Percentiles rank a stretch among this genome's conserved stretches.
Conservation (phyloP, 2,113 vertebrate genomes). For the Plestiodon gilberti region DNA sequence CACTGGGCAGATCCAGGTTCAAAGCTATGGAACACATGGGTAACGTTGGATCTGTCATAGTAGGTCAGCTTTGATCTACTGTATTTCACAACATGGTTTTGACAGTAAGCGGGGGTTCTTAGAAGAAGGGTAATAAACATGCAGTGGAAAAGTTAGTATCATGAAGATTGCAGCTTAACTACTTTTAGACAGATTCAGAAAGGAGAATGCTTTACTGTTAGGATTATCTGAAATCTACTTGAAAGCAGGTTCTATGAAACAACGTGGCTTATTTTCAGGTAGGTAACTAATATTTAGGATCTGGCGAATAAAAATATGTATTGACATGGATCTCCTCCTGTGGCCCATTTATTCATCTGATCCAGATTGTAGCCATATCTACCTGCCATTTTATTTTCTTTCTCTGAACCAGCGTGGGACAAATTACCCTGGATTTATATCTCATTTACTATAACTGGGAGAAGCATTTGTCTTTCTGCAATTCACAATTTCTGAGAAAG, state of each 20-base stretch:
- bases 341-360: background rate
- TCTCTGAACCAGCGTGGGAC: background rate
- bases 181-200: background rate
- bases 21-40: too few relatives aligned
- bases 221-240: background rate
- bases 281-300: background rate
- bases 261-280: background rate
- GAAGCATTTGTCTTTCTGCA: slow-evolving; percentile 12
- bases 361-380: background rate
- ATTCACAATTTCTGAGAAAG: background rate
- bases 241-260: background rate
- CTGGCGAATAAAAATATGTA: background rate
- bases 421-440: background rate
- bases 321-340: background rate
- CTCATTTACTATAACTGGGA: background rate
- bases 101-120: too few relatives aligned
- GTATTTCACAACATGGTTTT: too few relatives aligned
- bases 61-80: too few relatives aligned
- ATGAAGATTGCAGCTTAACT: background rate
- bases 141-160: too few relatives aligned
- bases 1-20: too few relatives aligned
- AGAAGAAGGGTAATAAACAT: too few relatives aligned
- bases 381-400: background rate
- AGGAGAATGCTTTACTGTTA: background rate
- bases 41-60: too few relatives aligned